Conservation (phyloP, 2,888 invertebrate species). For the Campoletis raptor region DNA sequence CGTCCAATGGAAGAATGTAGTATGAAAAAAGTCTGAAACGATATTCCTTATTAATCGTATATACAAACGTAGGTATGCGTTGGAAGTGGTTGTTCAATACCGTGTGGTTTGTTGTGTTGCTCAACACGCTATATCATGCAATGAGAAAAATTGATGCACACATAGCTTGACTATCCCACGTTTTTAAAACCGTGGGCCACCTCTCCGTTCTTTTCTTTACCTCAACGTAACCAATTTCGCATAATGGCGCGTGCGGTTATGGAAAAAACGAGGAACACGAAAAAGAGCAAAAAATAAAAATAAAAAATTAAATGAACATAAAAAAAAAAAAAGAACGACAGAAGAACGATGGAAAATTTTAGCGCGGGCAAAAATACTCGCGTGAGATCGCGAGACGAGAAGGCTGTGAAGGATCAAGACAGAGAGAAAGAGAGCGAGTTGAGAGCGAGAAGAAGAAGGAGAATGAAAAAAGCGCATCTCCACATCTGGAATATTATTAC, state of each 20-base stretch:
- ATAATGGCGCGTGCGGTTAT: conserved; percentile 69
- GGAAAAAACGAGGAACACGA: conserved; percentile 51
- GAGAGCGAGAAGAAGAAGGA: conserved; percentile 19
- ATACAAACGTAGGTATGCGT: conserved; percentile 24
- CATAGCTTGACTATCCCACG: conserved; percentile 62
- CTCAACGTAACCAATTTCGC: conserved; percentile 67
- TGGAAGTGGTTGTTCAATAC: conserved; percentile 22
- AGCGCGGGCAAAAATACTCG: conserved; percentile 50
- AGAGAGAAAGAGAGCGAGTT: neutral
- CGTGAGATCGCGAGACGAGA: conserved; percentile 59
- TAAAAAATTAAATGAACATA: neutral
- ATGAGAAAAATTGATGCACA: conserved; percentile 50
- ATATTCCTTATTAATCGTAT: conserved; percentile 9
- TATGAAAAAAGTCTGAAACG: neutral
- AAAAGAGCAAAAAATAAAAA: conserved; percentile 3
- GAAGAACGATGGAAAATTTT: conserved; percentile 59
- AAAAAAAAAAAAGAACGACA: conserved; percentile 12
- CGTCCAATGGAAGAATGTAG: conserved; percentile 6
- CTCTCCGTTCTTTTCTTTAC: conserved; percentile 56
- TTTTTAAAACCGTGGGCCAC: conserved; percentile 27
- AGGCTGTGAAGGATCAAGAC: conserved; percentile 1
- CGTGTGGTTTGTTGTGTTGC: conserved; percentile 30
- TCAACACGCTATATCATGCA: conserved; percentile 26
- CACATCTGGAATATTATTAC: conserved; percentile 66
- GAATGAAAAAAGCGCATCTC: conserved; percentile 43